These are phyloP conservation scores for Nycticebus coucang DNA, from an alignment of 2,113 vertebrate species.

Conservation along the genomic window DNA sequence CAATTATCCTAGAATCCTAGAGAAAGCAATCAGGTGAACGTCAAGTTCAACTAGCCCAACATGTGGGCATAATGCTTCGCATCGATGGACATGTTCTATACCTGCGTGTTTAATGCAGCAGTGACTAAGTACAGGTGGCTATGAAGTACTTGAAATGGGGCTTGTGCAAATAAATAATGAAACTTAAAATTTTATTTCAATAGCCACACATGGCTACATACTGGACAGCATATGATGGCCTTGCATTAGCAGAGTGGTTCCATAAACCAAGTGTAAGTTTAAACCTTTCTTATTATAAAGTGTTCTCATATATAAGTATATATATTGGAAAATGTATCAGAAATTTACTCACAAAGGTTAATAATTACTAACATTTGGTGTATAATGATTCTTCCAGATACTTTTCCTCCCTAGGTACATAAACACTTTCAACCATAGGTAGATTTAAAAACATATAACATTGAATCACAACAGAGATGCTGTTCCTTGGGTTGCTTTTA, in stretches of 20 bases:
- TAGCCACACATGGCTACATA: not conserved
- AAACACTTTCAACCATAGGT: not conserved
- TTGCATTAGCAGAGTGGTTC: not conserved
- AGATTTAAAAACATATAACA: not conserved
- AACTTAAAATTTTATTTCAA: conserved; percentile 7
- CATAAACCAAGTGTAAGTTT: not conserved
- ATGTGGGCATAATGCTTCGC: not conserved
- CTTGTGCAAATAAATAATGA: not conserved
- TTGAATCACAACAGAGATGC: not conserved
- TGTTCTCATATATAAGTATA: not conserved
- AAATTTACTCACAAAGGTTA: not conserved
- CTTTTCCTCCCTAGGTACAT: not conserved
- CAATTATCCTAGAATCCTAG: not conserved
- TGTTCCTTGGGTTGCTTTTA: not conserved
- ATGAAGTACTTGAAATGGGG: not conserved
- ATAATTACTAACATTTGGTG: not conserved
- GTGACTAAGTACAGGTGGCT: not conserved
- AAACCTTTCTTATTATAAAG: not conserved
- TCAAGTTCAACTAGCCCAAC: not conserved
- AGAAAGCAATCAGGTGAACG: not conserved
- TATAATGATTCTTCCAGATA: conserved; percentile 11
- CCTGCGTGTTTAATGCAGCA: not conserved
- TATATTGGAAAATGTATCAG: not conserved
- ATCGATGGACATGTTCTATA: not conserved
- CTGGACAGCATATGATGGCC: not conserved